phyloP scores from a whole-genome alignment of 2,797 vertebrate genomes.

The Carcharodon carcharias region DNA sequence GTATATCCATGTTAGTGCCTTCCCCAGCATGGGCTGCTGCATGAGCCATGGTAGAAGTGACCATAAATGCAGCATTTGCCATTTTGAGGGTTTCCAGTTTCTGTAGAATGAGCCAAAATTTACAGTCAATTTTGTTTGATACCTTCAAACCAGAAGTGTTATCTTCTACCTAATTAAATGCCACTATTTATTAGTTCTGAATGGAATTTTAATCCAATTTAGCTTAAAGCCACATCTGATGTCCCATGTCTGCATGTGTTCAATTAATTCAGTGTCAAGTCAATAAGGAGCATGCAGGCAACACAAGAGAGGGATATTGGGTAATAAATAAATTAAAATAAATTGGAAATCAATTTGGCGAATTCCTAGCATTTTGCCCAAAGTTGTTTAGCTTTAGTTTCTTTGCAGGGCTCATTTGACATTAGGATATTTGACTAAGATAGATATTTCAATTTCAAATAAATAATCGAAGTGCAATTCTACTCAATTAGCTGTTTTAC shows the following conservation, averaged over 20 bases:
- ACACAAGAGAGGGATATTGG: neutral
- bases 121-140: neutral
- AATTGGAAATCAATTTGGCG: neutral
- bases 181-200: neutral
- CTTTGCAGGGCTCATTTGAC: neutral
- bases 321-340: slow-evolving; percentile 32
- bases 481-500: neutral
- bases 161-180: neutral
- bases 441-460: neutral
- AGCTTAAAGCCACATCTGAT: neutral
- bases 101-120: neutral
- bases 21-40: neutral
- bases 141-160: neutral
- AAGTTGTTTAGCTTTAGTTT: neutral
- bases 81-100: neutral
- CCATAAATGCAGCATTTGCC: neutral
- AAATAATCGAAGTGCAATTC: neutral
- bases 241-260: neutral
- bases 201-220: neutral
- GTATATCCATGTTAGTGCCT: neutral
- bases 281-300: neutral
- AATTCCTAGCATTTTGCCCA: neutral
- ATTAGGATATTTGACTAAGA: slow-evolving; percentile 25
- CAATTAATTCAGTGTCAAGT: neutral
- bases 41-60: neutral